Percentiles rank a stretch among this genome's conserved stretches.
These are phyloP conservation scores for Pseudomyrmex cubaensis DNA, from an alignment of 1,140 invertebrate species.

Conservation along the genomic window DNA sequence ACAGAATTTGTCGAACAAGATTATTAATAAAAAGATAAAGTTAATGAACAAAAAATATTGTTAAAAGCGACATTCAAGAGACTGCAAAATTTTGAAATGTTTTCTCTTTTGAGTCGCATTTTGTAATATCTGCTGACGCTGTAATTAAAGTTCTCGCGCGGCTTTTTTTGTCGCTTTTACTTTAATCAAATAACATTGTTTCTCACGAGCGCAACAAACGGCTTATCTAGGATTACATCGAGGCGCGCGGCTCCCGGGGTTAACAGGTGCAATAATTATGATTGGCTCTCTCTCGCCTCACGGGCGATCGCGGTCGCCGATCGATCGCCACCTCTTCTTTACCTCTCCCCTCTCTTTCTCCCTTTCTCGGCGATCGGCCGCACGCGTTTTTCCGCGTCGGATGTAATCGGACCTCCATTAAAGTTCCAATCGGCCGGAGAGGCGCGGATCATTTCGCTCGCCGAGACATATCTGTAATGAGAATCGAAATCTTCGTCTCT, in stretches of 20 bases:
- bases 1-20: background rate
- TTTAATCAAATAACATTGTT: constrained; percentile 40
- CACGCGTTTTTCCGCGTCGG: constrained; percentile 62
- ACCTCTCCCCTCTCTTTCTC: constrained; percentile 60
- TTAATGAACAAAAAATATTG: background rate
- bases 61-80: background rate
- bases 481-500: constrained; percentile 68
- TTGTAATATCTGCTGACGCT: background rate
- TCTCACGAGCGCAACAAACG: background rate
- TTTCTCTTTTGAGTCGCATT: background rate
- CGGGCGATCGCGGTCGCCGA: constrained; percentile 63
- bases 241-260: constrained; percentile 48
- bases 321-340: constrained; percentile 68
- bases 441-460: constrained; percentile 62
- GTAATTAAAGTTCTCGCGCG: background rate
- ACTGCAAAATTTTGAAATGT: too few species aligned
- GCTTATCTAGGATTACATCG: constrained; percentile 63
- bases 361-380: constrained; percentile 38
- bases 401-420: constrained; percentile 69
- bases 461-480: constrained; percentile 75
- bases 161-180: constrained; percentile 23
- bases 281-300: constrained; percentile 67
- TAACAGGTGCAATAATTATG: constrained; percentile 72
- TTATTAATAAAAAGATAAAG: background rate
- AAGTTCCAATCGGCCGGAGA: constrained; percentile 61